Percentiles rank a stretch among this genome's conserved stretches.
phyloP scores from a whole-genome alignment of 2,797 vertebrate genomes.

The Fringilla coelebs region DNA sequence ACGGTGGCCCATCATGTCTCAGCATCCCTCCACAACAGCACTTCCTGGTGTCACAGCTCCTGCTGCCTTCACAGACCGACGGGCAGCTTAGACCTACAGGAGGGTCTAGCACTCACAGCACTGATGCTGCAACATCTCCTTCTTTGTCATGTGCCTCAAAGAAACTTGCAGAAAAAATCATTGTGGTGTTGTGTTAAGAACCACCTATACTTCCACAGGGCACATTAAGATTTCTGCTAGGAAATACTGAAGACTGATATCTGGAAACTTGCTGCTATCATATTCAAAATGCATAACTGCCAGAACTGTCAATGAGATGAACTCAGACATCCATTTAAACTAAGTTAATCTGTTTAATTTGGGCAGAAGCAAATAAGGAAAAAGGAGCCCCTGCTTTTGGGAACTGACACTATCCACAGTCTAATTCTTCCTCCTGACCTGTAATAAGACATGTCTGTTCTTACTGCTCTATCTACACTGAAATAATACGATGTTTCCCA shows the following conservation, averaged over 20 bases:
- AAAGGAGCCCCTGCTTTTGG: not conserved
- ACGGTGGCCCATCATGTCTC: fast-evolving
- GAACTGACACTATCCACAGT: not conserved
- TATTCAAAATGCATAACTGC: not conserved
- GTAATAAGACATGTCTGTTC: not conserved
- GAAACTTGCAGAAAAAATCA: not conserved
- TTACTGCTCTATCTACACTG: not conserved
- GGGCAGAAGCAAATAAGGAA: not conserved
- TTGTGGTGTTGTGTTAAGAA: not conserved
- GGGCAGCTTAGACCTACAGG: not conserved
- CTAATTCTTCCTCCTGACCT: not conserved
- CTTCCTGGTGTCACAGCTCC: not conserved
- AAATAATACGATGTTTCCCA: not conserved
- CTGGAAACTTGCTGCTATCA: not conserved
- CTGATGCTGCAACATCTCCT: not conserved
- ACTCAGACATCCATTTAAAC: not conserved
- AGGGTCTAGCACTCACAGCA: fast-evolving
- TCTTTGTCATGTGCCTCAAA: not conserved
- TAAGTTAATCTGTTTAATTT: not conserved
- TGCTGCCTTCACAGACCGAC: not conserved
- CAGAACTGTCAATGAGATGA: not conserved
- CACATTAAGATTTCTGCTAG: not conserved
- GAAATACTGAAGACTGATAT: not conserved
- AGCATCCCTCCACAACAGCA: not conserved
- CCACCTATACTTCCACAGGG: not conserved